A percentile compares a stretch with the other conserved stretches of the same genome.
phyloP scores from a whole-genome alignment of 2,888 invertebrate genomes.

The Synanthedon andrenaeformis region DNA sequence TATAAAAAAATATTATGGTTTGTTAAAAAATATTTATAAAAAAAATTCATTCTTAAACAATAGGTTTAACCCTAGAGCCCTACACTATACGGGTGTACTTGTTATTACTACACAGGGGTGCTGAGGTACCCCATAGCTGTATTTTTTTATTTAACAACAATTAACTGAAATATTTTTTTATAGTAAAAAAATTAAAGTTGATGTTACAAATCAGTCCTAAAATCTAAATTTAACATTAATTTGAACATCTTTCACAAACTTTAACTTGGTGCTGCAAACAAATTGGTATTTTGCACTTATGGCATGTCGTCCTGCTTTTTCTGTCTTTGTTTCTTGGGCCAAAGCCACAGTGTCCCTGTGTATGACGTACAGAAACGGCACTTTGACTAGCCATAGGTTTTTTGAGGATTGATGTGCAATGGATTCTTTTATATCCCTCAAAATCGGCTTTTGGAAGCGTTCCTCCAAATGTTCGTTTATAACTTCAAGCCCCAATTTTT shows the following conservation, averaged over 20 bases:
- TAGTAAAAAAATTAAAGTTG: background rate
- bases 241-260: background rate
- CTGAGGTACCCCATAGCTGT: background rate
- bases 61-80: too few species aligned
- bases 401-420: background rate
- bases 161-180: background rate
- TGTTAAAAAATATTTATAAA: too few species aligned
- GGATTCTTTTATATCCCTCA: background rate
- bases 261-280: slow-evolving; percentile 1
- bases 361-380: background rate
- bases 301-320: background rate
- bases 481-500: too few species aligned
- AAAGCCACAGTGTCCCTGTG: background rate
- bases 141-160: background rate
- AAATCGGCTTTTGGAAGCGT: background rate
- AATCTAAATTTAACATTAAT: slow-evolving; percentile 1
- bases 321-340: background rate
- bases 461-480: background rate
- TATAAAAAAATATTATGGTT: too few species aligned
- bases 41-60: too few species aligned
- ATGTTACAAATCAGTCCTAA: background rate
- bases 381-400: background rate
- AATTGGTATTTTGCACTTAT: slow-evolving; percentile 1
- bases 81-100: background rate
- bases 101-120: background rate